Base-by-base conservation (phyloP, 2,113 vertebrate genomes). In the Megaleporinus macrocephalus region DNA sequence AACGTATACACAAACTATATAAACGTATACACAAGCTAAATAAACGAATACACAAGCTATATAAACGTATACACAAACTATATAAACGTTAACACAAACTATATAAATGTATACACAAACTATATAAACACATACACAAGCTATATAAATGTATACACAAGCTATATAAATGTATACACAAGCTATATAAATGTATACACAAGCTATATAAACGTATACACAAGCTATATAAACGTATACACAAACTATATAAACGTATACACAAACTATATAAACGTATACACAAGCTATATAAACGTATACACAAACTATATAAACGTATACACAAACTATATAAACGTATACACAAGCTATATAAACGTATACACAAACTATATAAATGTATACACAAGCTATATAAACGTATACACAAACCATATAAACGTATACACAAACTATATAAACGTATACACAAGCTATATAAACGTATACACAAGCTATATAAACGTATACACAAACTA, bases 1-100 rank as follows among this genome's bases (percentile, higher is more conserved):
- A 29, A 83, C 24, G 75, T 29, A 78, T 7, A 80, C 27, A 57
- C 59, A 36, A 10, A n/a, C n/a, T 49, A 57, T 6, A 71, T n/a
- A 71, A 71, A 47, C 71, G 27, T 29, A 20, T n/a, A 59, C 20
- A 77, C 61, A 49, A 22, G 65, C 33, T n/a, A n/a, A n/a, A 22
- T 57, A 29, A 41, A 71, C 76, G 47, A 24, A 70, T 44, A 59
- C 6, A 61, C 27, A 41, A 14, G 20, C n/a, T 20, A 36, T 57
- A 73, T 12, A 36, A 29, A 83, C 24, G 75, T 29, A 78, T 7
- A 80, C 27, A 57, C 59, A 36, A 10, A n/a, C n/a, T 49, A 57
- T 6, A 71, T n/a, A 71, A 71, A 47, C 71, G 75, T 9, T 44
- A 11, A 59, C 20, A 77, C 61, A 49, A 22, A 77, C 33, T n/a